phyloP scores from a whole-genome alignment of 2,113 vertebrate genomes.

The Buteo buteo region DNA sequence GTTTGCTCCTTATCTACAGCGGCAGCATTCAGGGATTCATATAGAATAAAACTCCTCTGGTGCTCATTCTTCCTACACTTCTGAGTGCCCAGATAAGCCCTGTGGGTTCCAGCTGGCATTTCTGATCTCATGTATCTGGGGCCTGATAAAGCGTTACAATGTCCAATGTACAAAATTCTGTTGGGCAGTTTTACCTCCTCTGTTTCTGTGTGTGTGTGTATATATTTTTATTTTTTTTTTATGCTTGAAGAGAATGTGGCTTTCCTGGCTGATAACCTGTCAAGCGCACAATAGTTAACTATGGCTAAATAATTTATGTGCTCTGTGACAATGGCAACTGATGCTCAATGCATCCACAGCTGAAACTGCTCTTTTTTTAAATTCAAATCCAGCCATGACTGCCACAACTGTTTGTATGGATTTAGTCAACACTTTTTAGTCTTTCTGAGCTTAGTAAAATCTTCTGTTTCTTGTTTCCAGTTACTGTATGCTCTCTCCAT shows the following conservation, averaged over 20 bases:
- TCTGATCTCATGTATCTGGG: slow-evolving; percentile 35
- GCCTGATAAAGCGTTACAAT: slow-evolving; percentile 58
- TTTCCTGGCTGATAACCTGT: slow-evolving; percentile 15
- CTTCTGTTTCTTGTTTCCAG: background rate
- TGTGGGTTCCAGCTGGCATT: slow-evolving; percentile 47
- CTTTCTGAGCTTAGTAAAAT: background rate
- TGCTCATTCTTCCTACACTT: background rate
- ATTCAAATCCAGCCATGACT: background rate
- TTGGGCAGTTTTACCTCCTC: background rate
- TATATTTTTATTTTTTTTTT: background rate
- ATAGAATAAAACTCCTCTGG: slow-evolving; percentile 54
- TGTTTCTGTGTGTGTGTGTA: background rate
- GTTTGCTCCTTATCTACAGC: slow-evolving; percentile 28
- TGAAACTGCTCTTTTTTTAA: background rate
- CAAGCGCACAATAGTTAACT: background rate
- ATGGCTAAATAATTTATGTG: background rate
- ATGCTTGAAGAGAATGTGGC: background rate
- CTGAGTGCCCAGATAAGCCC: slow-evolving; percentile 53
- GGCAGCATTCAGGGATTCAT: slow-evolving; percentile 45
- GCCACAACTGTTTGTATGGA: background rate
- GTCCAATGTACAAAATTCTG: background rate
- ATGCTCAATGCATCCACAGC: background rate
- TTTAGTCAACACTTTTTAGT: background rate
- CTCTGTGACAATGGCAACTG: background rate
- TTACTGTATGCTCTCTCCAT: background rate